Evolutionary conservation across 2,113 vertebrate genomes (phyloP), one percentile per base, ranked within the genome.

Genomic region (Chloebia gouldiae): DNA sequence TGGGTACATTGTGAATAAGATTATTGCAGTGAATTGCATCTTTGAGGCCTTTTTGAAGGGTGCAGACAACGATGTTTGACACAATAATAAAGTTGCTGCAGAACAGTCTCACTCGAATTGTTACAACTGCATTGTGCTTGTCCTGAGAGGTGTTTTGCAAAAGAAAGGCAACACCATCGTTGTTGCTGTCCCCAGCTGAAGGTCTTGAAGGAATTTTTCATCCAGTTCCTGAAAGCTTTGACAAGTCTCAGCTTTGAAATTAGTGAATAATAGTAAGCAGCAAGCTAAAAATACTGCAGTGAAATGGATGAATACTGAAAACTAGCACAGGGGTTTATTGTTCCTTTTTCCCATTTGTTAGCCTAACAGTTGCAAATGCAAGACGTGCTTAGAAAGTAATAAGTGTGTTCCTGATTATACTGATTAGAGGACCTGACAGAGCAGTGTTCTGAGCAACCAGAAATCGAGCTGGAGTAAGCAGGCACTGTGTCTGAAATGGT

Each of bases 131-230:
- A 14, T 93, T 95, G 84, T 83, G 31, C 27, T 86, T 89, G 71
- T 92, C 87, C 92, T 54, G 69, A 95, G 72, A 95, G 56, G 76
- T 79, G 63, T 84, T 95, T 85, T 88, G 42, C 39, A 73, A 49
- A 64, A 95, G 75, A 95, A 82, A 91, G 64, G 78, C 24, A 60
- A 79, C 93, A 12, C 42, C 77, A 13, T 14, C 21, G 11, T 80
- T 89, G 81, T 68, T 10, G 11, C 85, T 81, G 81, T 91, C 86
- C 69, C 21, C 37, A 60, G 54, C 40, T 68, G 79, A 83, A 81
- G 45, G 53, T 54, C 59, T 56, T 93, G 40, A 77, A 93, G 69
- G 49, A 82, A 23, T 86, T 93, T 95, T 95, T 86, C 89, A 63
- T 51, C 49, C 72, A 18, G 60, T 24, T 96, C 86, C 65, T 93